Base-by-base conservation (phyloP, 2,113 vertebrate genomes). In the Ageneiosus marmoratus region DNA sequence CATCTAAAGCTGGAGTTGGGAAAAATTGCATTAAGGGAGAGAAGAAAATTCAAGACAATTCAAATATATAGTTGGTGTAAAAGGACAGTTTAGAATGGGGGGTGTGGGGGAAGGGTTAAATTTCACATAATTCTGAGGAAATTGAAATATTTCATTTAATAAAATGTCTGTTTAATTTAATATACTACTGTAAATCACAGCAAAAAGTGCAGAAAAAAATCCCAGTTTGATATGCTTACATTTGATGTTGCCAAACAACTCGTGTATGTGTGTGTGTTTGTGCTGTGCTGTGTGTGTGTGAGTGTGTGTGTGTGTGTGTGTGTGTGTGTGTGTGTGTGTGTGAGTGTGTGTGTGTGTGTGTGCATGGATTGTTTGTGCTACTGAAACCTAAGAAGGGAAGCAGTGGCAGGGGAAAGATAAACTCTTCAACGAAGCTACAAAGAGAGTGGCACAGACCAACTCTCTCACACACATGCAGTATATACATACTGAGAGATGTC, bases 401-500 rank as follows among this genome's bases (percentile, higher is more conserved):
- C 74, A 86, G 60, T 69, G 77, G 48, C 46, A 79, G 84, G 84
- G 81, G 73, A 73, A 73, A 85, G 78, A 89, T 78, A 88, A 91
- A 90, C 81, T 83, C 1, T n/a, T 13, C 12, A 83, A 83, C 83
- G 81, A 86, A 86, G 84, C 86, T 83, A 81, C 82, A 85, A 37
- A 86, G 83, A 85, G 84, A 79, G 82, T 32, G 80, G 83, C 79
- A 88, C 27, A 80, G 79, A 86, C 86, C 72, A 77, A 90, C 89
- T 91, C 78, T 51, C 69, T 76, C 82, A 48, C 4, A 62, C 74
- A 79, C 70, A 83, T 65, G 73, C 27, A 53, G 29, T 34, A 72
- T n/a, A 76, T 76, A 76, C 20, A 55, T 37, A 37, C 50, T 2
- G 22, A 12, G 41, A 62, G 50, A 50, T 62, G 34, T 29, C 0